Base-by-base conservation (phyloP, 64 coral and sea anemone genomes). In the Hydrozoanthus tunicans region DNA sequence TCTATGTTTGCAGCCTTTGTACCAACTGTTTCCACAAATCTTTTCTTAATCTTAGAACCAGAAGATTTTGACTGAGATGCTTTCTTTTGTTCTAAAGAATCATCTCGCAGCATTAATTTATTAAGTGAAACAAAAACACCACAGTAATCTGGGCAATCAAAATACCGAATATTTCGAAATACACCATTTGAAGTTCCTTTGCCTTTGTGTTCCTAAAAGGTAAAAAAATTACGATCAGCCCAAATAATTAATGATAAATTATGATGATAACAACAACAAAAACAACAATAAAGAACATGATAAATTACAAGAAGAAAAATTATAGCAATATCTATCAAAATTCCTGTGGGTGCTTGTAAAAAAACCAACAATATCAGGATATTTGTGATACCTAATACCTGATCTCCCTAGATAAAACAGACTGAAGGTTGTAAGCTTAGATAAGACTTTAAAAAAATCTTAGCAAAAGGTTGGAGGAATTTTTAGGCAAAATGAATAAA, bases 91-190 rank as follows among this genome's bases (percentile, higher is more conserved):
- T 51, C 84, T 0, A 24, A 60, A 6, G 57, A 8, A 73, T 61
- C 67, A 17, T 75, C 69, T 61, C n/a, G 24, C 4, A 88, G 60
- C 65, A 74, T 80, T 24, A 95, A 14, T 93, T 95, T 95, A 77
- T 95, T 91, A 23, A 95, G 71, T 4, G 85, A 73, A 32, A 95
- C 94, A 90, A 95, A 95, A 14, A 95, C 91, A 14, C 86, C 94
- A 54, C 69, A 83, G 53, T 96, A 78, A 27, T 90, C 63, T 25
- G 32, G 67, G 62, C 92, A 93, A 0, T 3, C 17, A 55, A 96
- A 96, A 84, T 93, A 96, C 27, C 11, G 5, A 58, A 82, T 70
- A 43, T 91, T 89, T 73, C 92, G 23, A 55, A 93, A 96, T 64
- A 77, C 81, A 11, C 95, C 92, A 96, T 96, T 83, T 6, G 74